phyloP scores from a whole-genome alignment of 1,140 invertebrate species.

The Heliothis virescens region DNA sequence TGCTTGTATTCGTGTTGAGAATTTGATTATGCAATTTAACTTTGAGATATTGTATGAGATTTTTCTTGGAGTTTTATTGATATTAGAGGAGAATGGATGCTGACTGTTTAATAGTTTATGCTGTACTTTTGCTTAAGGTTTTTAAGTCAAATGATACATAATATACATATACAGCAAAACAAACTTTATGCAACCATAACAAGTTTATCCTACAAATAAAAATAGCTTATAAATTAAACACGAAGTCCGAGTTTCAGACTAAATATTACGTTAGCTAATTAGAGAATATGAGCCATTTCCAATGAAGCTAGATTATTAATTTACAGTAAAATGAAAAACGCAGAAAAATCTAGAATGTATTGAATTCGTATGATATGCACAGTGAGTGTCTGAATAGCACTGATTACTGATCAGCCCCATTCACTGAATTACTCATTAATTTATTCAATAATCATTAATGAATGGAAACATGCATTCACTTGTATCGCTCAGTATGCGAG shows the following conservation, averaged over 20 bases:
- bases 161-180: too few species aligned
- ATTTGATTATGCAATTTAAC: constrained; percentile 35
- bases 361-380: not conserved
- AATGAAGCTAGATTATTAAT: too few species aligned
- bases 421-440: constrained; percentile 18
- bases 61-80: not conserved
- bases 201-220: too few species aligned
- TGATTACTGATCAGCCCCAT: constrained; percentile 28
- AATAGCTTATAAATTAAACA: too few species aligned
- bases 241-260: too few species aligned
- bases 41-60: constrained; percentile 1
- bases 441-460: constrained; percentile 11
- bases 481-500: constrained; percentile 14
- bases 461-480: constrained; percentile 4
- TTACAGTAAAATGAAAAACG: not conserved
- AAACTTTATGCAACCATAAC: too few species aligned
- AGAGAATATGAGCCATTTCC: too few species aligned
- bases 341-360: not conserved
- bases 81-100: not conserved
- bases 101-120: not conserved
- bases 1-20: constrained; percentile 27
- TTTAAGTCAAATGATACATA: too few species aligned
- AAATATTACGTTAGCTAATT: too few species aligned
- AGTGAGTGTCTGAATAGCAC: not conserved
- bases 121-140: too few species aligned